Percentiles rank a stretch among this genome's conserved stretches.
These are phyloP conservation scores for Teleogryllus occipitalis DNA, from an alignment of 1,140 invertebrate species.

Conservation along the genomic window DNA sequence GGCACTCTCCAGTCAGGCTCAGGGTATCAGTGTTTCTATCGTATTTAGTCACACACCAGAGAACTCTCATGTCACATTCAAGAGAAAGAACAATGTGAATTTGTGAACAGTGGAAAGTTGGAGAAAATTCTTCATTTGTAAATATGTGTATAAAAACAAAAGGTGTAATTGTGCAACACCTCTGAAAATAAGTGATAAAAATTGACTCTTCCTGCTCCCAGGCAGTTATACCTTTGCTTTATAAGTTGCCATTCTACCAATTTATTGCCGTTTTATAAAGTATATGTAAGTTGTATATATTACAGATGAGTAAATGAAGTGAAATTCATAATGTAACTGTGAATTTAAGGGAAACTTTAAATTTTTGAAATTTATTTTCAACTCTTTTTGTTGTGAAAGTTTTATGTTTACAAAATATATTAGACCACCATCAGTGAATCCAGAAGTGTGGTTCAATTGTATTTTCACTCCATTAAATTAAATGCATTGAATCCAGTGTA, in stretches of 20 bases:
- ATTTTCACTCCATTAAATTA: no score
- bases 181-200: background rate
- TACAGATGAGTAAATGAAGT: background rate
- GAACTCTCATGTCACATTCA: background rate
- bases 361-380: no score
- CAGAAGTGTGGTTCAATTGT: no score
- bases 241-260: no score
- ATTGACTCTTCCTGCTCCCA: background rate
- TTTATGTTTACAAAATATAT: no score
- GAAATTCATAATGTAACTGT: background rate
- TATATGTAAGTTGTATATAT: background rate
- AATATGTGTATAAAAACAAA: background rate
- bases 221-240: background rate
- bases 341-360: no score
- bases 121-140: background rate
- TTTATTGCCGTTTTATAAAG: no score
- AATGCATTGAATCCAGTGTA: no score
- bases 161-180: background rate
- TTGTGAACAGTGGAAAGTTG: background rate
- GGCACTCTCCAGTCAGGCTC: constrained; percentile 5
- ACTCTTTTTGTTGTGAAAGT: no score
- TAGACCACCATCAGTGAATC: no score
- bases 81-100: background rate
- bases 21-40: background rate
- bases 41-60: background rate